Conservation (phyloP, 1,140 invertebrate species). For the Artemia franciscana region DNA sequence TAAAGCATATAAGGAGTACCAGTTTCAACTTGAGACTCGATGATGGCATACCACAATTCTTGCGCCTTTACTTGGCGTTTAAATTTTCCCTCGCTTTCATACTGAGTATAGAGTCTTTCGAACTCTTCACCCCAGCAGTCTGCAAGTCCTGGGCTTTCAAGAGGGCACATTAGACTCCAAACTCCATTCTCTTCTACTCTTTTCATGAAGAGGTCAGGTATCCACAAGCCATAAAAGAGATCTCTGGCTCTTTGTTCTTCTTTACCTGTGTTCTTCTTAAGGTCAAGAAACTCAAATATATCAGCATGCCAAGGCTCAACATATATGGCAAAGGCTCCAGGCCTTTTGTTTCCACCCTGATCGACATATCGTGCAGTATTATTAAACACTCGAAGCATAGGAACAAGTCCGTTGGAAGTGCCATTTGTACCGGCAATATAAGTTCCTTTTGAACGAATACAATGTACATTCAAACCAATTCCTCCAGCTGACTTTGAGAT, state of each 20-base stretch:
- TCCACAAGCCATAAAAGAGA: conserved; percentile 95
- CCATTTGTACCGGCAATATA: conserved; percentile 88
- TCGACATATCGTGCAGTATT: conserved; percentile 91
- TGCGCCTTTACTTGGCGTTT: conserved; percentile 59
- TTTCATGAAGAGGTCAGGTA: conserved; percentile 96
- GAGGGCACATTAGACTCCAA: conserved; percentile 94
- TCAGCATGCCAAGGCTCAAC: conserved; percentile 98
- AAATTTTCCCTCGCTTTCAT: conserved; percentile 51
- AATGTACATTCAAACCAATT: conserved; percentile 89
- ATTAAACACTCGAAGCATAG: conserved; percentile 89
- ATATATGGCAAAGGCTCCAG: conserved; percentile 98
- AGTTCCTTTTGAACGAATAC: conserved; percentile 73
- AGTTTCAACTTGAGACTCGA: conserved; percentile 91
- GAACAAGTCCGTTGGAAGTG: conserved; percentile 84
- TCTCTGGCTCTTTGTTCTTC: conserved; percentile 82
- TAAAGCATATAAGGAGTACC: conserved; percentile 96
- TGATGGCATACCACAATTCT: conserved; percentile 75
- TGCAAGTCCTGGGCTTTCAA: conserved; percentile 65
- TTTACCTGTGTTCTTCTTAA: conserved; percentile 83
- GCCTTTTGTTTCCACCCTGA: conserved; percentile 92
- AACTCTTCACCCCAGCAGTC: conserved; percentile 91
- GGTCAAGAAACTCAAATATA: conserved; percentile 80
- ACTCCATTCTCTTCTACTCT: conserved; percentile 61
- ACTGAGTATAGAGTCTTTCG: conserved; percentile 61
- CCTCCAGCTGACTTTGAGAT: conserved; percentile 95